Conservation (phyloP, 37 sponge, comb jelly and placozoan genomes). For the Petrosia ficiformis region DNA sequence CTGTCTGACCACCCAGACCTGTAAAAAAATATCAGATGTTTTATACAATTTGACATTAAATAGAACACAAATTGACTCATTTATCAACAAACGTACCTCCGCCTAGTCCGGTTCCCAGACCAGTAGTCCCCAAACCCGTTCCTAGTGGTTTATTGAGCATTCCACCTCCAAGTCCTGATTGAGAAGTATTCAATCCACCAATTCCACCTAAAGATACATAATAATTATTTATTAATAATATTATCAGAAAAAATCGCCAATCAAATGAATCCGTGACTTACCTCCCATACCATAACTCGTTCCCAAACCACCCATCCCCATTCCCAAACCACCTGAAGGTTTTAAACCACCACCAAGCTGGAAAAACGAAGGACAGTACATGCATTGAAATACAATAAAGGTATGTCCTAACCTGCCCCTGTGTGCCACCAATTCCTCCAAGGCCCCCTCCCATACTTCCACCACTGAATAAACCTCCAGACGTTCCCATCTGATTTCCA, state of each 20-base stretch:
- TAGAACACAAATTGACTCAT: too few species aligned
- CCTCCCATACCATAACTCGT: background rate
- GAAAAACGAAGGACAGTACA: background rate
- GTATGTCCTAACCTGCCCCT: background rate
- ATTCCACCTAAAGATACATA: background rate
- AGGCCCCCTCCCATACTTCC: slow-evolving; percentile 3
- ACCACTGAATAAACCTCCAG: slow-evolving; percentile 10
- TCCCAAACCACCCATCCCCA: background rate
- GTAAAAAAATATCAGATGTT: background rate
- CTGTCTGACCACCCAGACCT: background rate
- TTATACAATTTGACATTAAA: too few species aligned
- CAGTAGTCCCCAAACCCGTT: background rate
- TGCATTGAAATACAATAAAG: background rate
- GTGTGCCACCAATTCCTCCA: background rate
- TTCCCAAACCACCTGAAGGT: background rate
- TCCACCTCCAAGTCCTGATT: background rate
- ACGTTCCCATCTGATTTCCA: background rate
- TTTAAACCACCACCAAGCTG: background rate
- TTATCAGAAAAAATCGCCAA: background rate
- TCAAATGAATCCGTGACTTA: too few species aligned
- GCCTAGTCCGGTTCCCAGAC: background rate
- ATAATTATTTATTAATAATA: background rate
- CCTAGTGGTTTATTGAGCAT: background rate
- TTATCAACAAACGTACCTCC: slow-evolving; percentile 7
- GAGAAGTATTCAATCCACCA: background rate